Evolutionary conservation across 2,113 vertebrate genomes (phyloP).

Genomic region (Recurvirostra avosetta): DNA sequence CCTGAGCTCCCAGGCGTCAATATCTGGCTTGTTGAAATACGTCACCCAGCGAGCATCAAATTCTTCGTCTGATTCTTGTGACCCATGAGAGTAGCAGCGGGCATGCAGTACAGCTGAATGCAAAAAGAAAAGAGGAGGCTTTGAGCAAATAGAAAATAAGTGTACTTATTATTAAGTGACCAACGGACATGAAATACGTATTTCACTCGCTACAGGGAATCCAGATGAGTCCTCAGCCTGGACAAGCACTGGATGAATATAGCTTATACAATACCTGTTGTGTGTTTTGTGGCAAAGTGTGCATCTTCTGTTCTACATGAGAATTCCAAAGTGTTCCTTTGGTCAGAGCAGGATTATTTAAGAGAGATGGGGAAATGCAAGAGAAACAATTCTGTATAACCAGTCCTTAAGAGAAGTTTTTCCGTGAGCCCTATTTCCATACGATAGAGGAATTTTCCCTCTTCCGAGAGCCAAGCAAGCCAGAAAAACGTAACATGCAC

Average conservation of each 20-base stretch:
- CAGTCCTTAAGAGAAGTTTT: background rate
- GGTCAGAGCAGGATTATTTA: background rate
- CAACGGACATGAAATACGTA: fast-evolving
- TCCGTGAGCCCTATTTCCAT: background rate
- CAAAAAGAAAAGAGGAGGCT: background rate
- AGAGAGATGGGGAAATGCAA: background rate
- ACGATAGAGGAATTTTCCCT: background rate
- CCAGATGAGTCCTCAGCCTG: background rate
- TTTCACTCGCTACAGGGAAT: background rate
- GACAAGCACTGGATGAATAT: background rate
- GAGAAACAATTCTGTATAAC: background rate
- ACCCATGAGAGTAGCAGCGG: constrained; percentile 90
- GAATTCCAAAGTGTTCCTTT: background rate
- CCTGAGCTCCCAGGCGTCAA: constrained; percentile 94
- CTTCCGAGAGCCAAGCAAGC: background rate
- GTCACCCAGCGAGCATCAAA: constrained; percentile 98
- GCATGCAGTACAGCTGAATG: constrained; percentile 74
- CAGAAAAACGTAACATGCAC: fast-evolving
- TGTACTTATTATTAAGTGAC: background rate
- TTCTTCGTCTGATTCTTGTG: constrained; percentile 93
- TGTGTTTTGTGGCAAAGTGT: background rate
- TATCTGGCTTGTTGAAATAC: constrained; percentile 95
- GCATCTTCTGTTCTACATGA: background rate
- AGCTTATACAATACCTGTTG: fast-evolving
- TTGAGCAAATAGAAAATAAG: background rate